Evolutionary conservation across 1,140 invertebrate genomes (phyloP), one percentile per base, ranked within the genome.

Genomic region (Hestina assimilis): DNA sequence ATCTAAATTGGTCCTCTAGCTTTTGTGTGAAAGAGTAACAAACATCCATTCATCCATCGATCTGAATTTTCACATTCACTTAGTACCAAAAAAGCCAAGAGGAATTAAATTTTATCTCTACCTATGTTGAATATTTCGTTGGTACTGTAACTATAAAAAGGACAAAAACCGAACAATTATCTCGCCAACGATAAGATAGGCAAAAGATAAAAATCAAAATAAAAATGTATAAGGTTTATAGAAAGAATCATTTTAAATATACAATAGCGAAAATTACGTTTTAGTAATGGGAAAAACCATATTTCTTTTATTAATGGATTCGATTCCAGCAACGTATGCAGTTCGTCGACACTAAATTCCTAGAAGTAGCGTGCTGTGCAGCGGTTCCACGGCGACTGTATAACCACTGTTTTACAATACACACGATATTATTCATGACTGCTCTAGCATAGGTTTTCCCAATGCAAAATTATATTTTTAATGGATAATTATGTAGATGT

Each of bases 221-320:
- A n/a, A 1, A 28, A 28, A 3, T n/a, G 24, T 28, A n/a, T 28
- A 28, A 28, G 6, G 24, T 28, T 8, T 28, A n/a, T 9, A 28
- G n/a, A 9, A 28, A 9, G 19, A 38, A 38, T 38, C 14, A 9
- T n/a, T 9, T 9, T 8, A 8, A 38, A 38, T 38, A 17, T 38
- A 17, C 19, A 38, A 19, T 17, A 38, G n/a, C 9, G n/a, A 38
- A 11, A 38, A 38, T 11, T 14, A 38, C 14, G 33, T 38, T 38
- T 38, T 50, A 56, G 47, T 50, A 20, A 23, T 38, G 35, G 59
- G 59, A 29, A 62, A 62, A 52, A 17, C 59, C 59, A 19, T 31
- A 61, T 61, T 50, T 52, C 35, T 52, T 52, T 52, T 59, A 59
- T 59, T 59, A 62, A 62, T 12, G 53, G 23, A 53, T 35, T 51